Evolutionary conservation across 2,113 vertebrate species (phyloP).

Genomic region (Gorsachius goisagi): DNA sequence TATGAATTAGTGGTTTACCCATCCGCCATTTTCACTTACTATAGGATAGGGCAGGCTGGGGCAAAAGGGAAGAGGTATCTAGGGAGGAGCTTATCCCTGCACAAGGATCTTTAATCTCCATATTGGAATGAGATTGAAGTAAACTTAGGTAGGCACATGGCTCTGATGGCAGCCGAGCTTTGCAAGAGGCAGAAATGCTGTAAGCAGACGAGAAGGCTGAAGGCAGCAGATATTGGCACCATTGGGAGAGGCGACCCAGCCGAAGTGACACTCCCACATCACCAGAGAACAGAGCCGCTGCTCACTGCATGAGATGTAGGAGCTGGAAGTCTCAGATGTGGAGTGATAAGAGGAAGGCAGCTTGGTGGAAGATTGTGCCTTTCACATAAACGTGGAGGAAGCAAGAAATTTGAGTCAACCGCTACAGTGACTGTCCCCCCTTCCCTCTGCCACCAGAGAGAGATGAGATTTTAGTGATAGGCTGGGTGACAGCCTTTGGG

Average conservation of each 20-base stretch:
- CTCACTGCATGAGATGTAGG: not conserved
- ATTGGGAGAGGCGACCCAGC: not conserved
- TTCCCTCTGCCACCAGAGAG: not conserved
- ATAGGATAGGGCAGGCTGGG: not conserved
- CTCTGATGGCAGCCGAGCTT: not conserved
- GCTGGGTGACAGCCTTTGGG: not conserved
- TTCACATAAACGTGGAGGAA: not conserved
- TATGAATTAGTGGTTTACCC: not conserved
- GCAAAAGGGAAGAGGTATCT: not conserved
- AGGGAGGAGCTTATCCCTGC: not conserved
- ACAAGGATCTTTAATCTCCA: not conserved
- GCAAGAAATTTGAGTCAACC: not conserved
- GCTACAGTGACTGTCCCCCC: not conserved
- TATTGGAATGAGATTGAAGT: not conserved
- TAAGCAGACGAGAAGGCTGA: not conserved
- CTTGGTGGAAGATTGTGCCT: not conserved
- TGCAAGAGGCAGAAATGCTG: not conserved
- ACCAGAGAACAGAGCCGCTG: not conserved
- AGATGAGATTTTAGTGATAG: not conserved
- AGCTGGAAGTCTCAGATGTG: not conserved
- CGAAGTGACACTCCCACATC: not conserved
- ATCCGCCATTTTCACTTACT: not conserved
- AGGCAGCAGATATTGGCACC: not conserved
- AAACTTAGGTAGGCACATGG: not conserved
- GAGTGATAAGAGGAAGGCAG: not conserved